Base-by-base conservation (phyloP, 2,797 vertebrate genomes). In the Apogon hyalosoma region DNA sequence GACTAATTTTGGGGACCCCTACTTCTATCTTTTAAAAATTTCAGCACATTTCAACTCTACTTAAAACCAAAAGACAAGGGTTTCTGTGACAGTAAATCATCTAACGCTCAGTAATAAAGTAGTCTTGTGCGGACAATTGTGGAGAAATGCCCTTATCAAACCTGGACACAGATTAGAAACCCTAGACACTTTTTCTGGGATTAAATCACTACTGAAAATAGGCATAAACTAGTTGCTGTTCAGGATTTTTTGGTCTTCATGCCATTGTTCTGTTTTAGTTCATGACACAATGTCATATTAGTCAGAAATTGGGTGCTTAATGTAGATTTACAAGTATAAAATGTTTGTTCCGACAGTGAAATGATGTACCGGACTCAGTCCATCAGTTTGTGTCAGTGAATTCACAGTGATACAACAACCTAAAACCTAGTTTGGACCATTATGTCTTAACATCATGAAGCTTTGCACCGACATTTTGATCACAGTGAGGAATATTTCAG, bases 401-500 rank as follows among this genome's bases (percentile, higher is more conserved):
- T 48, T 49, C 72, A 69, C 58, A 66, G 68, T 63, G 69, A 46
- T n/a, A 11, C 39, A 60, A 43, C 15, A 16, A 40, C 48, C n/a
- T 21, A 11, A 57, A 42, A 61, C 58, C 65, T 50, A 58, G 51
- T 49, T 57, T 24, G 14, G 40, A 46, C 43, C 1, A 8, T 38
- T 69, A n/a, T 4, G 31, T 73, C 18, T 50, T n/a, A 13, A 60
- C 1, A 1, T 12, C 1, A 15, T 19, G 38, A 53, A 42, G 59
- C 53, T 66, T 41, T 8, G 28, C 55, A 19, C 59, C 46, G 15
- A 57, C n/a, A 55, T 50, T 51, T 36, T n/a, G 2, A 67, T 90
- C 81, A 86, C 87, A 83, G 80, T 81, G 63, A 79, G 21, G 55
- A 63, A 65, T 42, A 21, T 54, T 62, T 18, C 39, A 67, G 31